phyloP scores from a whole-genome alignment of 2,113 vertebrate species.

The Poeciliopsis turrubarensis region DNA sequence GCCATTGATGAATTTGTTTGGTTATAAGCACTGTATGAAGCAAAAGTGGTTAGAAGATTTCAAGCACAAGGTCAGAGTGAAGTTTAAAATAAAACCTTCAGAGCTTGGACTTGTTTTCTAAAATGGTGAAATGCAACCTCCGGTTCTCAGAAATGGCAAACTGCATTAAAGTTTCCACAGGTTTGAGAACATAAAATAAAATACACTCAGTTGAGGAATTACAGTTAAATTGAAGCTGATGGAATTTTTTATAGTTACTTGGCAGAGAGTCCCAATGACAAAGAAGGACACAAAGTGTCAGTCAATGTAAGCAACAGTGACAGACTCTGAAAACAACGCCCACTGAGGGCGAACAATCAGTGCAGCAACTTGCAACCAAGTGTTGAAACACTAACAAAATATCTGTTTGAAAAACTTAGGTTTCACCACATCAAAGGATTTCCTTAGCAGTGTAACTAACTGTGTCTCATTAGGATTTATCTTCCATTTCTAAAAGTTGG shows the following conservation, averaged over 20 bases:
- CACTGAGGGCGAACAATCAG: neutral
- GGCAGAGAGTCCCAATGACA: conserved; percentile 7
- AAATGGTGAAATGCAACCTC: neutral
- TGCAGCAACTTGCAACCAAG: neutral
- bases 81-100: too few species aligned
- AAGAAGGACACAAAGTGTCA: conserved; percentile 23
- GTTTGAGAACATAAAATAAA: neutral
- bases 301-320: neutral
- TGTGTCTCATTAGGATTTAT: too few species aligned
- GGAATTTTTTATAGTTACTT: neutral
- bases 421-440: neutral
- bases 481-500: neutral
- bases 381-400: neutral
- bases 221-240: conserved; percentile 3
- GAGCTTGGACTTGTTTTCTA: too few species aligned
- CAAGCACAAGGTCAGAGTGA: too few species aligned
- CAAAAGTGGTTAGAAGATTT: conserved; percentile 1
- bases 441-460: neutral
- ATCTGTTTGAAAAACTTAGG: neutral
- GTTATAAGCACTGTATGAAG: neutral
- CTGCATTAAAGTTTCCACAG: neutral
- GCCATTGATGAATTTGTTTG: neutral
- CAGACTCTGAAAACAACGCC: neutral
- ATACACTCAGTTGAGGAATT: conserved; percentile 3
- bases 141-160: neutral